A percentile compares a stretch with the other conserved stretches of the same genome.
phyloP scores from a whole-genome alignment of 2,888 invertebrate species.

The Acleris emargana region DNA sequence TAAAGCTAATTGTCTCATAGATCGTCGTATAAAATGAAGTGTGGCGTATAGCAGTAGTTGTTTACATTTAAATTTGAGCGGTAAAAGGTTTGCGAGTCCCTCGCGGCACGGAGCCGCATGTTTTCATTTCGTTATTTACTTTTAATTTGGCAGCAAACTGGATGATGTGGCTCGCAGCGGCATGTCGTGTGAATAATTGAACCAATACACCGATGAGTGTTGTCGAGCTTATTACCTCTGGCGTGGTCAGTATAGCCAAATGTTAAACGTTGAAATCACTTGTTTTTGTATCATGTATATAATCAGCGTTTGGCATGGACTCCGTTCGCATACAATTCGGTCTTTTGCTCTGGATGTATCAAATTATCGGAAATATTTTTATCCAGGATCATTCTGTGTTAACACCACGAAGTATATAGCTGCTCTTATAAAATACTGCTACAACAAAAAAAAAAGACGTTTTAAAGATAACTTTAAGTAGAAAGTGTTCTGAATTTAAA shows the following conservation, averaged over 20 bases:
- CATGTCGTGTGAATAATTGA: slow-evolving; percentile 80
- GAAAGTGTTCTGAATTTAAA: too few species aligned
- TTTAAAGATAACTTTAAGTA: too few species aligned
- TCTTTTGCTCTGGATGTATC: too few species aligned
- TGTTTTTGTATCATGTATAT: too few species aligned
- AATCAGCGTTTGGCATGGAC: too few species aligned
- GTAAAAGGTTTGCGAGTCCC: slow-evolving; percentile 83
- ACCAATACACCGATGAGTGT: slow-evolving; percentile 62
- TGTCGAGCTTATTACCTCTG: slow-evolving; percentile 43
- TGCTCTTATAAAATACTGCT: too few species aligned
- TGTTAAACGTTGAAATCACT: not conserved
- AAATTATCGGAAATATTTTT: too few species aligned
- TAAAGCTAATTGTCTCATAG: slow-evolving; percentile 71
- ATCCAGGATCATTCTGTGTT: too few species aligned
- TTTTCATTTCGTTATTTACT: slow-evolving; percentile 84
- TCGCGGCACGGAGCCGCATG: slow-evolving; percentile 73
- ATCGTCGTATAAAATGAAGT: slow-evolving; percentile 77
- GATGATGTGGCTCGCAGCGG: slow-evolving; percentile 73
- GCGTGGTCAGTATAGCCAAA: not conserved
- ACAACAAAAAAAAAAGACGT: too few species aligned
- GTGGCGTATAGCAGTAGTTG: slow-evolving; percentile 72
- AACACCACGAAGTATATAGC: too few species aligned
- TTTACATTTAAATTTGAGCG: slow-evolving; percentile 78
- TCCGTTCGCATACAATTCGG: too few species aligned
- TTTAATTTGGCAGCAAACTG: slow-evolving; percentile 83